Conservation (phyloP, 2,113 vertebrate species). For the Carlito syrichta region DNA sequence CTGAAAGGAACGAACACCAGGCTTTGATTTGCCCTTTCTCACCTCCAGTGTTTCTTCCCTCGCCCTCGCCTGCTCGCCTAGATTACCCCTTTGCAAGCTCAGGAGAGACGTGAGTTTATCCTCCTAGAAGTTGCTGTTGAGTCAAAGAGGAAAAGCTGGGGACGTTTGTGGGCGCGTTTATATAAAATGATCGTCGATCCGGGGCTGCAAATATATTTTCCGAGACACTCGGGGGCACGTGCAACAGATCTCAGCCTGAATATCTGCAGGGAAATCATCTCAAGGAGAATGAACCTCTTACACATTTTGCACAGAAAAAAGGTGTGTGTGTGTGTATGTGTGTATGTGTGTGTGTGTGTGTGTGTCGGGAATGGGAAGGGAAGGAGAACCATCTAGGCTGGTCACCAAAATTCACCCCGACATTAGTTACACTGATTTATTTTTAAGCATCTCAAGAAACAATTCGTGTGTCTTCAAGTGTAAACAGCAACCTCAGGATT, state of each 20-base stretch:
- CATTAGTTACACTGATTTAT: not conserved
- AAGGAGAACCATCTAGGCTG: not conserved
- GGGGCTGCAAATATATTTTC: slow-evolving; percentile 43
- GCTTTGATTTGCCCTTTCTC: slow-evolving; percentile 20
- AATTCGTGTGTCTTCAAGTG: not conserved
- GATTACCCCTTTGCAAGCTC: not conserved
- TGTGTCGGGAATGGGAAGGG: not conserved
- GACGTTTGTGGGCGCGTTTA: slow-evolving; percentile 20
- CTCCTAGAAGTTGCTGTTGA: slow-evolving; percentile 45
- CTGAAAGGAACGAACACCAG: slow-evolving; percentile 43
- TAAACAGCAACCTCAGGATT: slow-evolving; percentile 7
- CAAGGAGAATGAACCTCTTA: not conserved
- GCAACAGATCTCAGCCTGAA: not conserved
- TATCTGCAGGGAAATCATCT: not conserved
- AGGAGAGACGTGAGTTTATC: not conserved
- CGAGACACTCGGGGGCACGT: not conserved
- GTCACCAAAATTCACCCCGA: not conserved
- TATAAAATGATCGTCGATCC: not conserved
- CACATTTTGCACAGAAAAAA: not conserved
- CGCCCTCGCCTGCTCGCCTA: not conserved
- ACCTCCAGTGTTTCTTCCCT: not conserved
- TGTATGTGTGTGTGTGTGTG: not conserved
- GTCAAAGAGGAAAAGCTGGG: not conserved
- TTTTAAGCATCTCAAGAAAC: not conserved
- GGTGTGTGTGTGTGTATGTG: not conserved